These are phyloP conservation scores for Rhodinocichla rosea DNA, from an alignment of 2,113 vertebrate species.

Conservation along the genomic window DNA sequence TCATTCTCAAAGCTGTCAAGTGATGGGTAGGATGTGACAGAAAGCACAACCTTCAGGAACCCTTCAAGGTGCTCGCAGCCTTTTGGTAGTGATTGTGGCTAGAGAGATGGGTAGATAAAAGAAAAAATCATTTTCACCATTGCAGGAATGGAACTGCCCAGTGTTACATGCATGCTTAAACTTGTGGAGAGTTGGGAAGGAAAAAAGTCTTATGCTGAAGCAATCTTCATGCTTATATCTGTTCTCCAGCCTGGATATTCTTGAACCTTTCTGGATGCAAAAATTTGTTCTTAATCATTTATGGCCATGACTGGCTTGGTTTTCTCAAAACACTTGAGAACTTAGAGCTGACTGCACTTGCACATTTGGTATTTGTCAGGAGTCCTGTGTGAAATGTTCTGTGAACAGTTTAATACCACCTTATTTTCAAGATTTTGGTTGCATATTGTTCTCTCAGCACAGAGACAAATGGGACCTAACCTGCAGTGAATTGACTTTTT, in stretches of 20 bases:
- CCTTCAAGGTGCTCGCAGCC: background rate
- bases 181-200: background rate
- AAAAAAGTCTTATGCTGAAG: background rate
- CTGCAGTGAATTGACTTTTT: background rate
- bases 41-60: background rate
- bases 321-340: background rate
- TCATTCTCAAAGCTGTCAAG: background rate
- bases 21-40: background rate
- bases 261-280: background rate
- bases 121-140: background rate
- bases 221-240: background rate
- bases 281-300: background rate
- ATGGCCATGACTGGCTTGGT: background rate
- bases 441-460: background rate
- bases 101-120: background rate
- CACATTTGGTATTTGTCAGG: background rate
- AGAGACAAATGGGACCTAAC: background rate
- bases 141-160: background rate
- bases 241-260: background rate
- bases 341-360: background rate
- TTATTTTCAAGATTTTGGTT: background rate
- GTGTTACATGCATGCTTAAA: background rate
- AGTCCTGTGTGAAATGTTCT: background rate
- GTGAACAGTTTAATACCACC: background rate
- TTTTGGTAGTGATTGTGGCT: background rate